Evolutionary conservation across 1,140 invertebrate genomes (phyloP).

Genomic region (Hydropsyche tenuis): DNA sequence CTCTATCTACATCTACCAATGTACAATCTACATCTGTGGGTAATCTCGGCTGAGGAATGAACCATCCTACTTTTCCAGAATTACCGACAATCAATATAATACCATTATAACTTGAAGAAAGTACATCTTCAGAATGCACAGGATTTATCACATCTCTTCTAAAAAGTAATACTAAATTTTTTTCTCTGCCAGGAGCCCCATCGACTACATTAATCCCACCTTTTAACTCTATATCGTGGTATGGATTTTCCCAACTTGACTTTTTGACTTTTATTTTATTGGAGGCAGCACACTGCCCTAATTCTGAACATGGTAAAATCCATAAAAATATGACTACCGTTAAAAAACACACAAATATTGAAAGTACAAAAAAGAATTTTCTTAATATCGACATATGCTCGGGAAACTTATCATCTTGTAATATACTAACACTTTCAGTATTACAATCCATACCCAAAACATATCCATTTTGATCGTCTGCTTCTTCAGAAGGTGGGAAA

Average conservation of each 20-base stretch:
- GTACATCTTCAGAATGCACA: conserved; percentile 60
- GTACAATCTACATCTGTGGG: conserved; percentile 74
- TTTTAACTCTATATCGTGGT: conserved; percentile 74
- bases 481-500: conserved; percentile 45
- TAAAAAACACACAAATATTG: conserved; percentile 72
- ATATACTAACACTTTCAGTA: conserved; percentile 44
- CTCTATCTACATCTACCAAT: conserved; percentile 71
- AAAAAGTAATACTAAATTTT: conserved; percentile 75
- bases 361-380: conserved; percentile 69
- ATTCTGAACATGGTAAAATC: conserved; percentile 74
- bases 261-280: conserved; percentile 62
- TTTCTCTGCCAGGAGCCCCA: conserved; percentile 65
- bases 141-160: conserved; percentile 68
- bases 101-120: conserved; percentile 63
- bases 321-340: conserved; percentile 77
- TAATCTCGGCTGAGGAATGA: conserved; percentile 66
- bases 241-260: conserved; percentile 73
- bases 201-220: conserved; percentile 73
- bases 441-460: conserved; percentile 38
- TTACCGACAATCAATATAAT: conserved; percentile 68
- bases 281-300: conserved; percentile 66
- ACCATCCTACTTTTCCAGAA: conserved; percentile 70
- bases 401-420: conserved; percentile 42
- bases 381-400: conserved; percentile 58
- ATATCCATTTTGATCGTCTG: conserved; percentile 46